A percentile compares a stretch with the other conserved stretches of the same genome.
Conservation (phyloP, 2,113 vertebrate species). For the Hypomesus transpacificus region DNA sequence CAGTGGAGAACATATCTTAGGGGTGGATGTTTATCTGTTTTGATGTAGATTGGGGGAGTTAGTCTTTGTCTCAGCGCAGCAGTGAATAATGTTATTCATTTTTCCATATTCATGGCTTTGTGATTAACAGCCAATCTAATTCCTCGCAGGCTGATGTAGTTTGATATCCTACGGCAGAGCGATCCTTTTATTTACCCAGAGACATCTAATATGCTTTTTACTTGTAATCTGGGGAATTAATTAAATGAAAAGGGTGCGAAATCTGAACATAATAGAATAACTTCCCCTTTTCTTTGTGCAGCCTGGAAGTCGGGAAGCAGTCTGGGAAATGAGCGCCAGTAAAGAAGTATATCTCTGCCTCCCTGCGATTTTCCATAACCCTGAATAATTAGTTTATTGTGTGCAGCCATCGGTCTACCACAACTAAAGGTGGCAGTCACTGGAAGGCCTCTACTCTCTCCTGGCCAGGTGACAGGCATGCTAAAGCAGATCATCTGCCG, state of each 20-base stretch:
- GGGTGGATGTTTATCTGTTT: slow-evolving; percentile 67
- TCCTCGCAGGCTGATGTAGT: slow-evolving; percentile 55
- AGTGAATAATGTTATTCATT: slow-evolving; percentile 61
- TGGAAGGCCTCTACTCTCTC: slow-evolving; percentile 47
- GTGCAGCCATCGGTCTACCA: slow-evolving; percentile 45
- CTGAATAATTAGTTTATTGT: slow-evolving; percentile 47
- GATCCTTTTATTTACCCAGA: slow-evolving; percentile 56
- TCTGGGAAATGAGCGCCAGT: slow-evolving; percentile 16
- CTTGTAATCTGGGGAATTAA: slow-evolving; percentile 66
- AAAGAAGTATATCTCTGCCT: slow-evolving; percentile 41
- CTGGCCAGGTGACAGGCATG: slow-evolving; percentile 54
- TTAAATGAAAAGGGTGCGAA: slow-evolving; percentile 54
- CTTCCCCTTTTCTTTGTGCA: slow-evolving; percentile 53
- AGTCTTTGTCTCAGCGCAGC: slow-evolving; percentile 57
- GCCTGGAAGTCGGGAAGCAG: slow-evolving; percentile 30
- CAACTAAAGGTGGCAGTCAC: slow-evolving; percentile 44
- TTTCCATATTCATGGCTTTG: slow-evolving; percentile 30
- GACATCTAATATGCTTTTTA: slow-evolving; percentile 63
- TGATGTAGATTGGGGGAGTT: slow-evolving; percentile 60
- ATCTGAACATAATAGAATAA: slow-evolving; percentile 56
- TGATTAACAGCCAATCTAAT: slow-evolving; percentile 43
- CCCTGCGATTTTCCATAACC: slow-evolving; percentile 42
- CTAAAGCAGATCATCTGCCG: slow-evolving; percentile 71
- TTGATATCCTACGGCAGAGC: slow-evolving; percentile 54
- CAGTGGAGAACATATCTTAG: slow-evolving; percentile 62